phyloP scores from a whole-genome alignment of 1,140 invertebrate genomes.

The Scaptomyza graminum region DNA sequence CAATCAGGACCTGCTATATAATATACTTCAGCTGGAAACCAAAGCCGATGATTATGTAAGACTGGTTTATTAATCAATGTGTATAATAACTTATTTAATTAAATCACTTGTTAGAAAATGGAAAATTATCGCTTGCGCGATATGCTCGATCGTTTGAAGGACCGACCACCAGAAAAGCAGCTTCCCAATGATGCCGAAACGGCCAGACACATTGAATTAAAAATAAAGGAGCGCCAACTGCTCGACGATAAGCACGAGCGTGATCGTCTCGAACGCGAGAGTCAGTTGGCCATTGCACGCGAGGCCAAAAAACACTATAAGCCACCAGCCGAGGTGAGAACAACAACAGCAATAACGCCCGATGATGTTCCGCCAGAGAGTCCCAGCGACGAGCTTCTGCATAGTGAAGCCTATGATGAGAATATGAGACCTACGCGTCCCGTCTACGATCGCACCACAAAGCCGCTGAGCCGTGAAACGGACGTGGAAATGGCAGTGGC shows the following conservation, averaged over 20 bases:
- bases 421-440: constrained; percentile 65
- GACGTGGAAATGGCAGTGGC: constrained; percentile 63
- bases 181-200: constrained; percentile 54
- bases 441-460: constrained; percentile 87
- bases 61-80: background rate
- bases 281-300: constrained; percentile 73
- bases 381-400: background rate
- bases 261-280: constrained; percentile 84
- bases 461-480: constrained; percentile 83
- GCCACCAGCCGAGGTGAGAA: constrained; percentile 31
- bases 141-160: constrained; percentile 85
- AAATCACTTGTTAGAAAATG: constrained; percentile 81
- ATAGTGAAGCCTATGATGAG: background rate
- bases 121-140: constrained; percentile 85
- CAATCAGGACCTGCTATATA: constrained; percentile 85
- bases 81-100: background rate
- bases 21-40: constrained; percentile 86
- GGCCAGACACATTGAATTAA: constrained; percentile 78
- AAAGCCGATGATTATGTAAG: constrained; percentile 86
- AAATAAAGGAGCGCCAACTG: constrained; percentile 80
- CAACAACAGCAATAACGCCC: background rate
- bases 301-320: constrained; percentile 75
- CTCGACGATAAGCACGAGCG: constrained; percentile 84
- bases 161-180: constrained; percentile 27
- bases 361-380: constrained; percentile 10